Evolutionary conservation across 2,113 vertebrate genomes (phyloP).

Genomic region (Tichodroma muraria): DNA sequence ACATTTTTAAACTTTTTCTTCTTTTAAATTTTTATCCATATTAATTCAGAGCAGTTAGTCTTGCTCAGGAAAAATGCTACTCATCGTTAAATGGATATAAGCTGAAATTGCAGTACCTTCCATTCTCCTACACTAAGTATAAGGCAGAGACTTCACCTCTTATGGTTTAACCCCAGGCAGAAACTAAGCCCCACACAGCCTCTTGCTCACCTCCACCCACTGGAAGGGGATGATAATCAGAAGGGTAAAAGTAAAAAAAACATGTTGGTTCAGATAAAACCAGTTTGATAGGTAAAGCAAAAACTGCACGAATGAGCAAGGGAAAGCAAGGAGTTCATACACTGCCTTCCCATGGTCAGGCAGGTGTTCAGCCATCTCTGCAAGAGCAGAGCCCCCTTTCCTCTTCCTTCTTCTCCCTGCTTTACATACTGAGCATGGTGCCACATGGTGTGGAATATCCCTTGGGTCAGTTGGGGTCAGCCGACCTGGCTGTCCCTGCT

Average conservation of each 20-base stretch:
- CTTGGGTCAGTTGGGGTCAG: no score
- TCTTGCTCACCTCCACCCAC: not conserved
- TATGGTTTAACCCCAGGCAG: not conserved
- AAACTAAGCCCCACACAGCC: not conserved
- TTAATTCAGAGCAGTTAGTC: not conserved
- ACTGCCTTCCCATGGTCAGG: not conserved
- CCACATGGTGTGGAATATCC: not conserved
- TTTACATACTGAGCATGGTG: no score
- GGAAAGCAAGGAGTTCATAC: not conserved
- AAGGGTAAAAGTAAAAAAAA: not conserved
- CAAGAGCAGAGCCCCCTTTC: not conserved
- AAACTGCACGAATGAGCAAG: not conserved
- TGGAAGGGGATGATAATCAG: not conserved
- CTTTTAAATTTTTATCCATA: not conserved
- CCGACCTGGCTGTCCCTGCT: not conserved
- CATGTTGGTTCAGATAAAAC: not conserved
- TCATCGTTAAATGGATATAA: not conserved
- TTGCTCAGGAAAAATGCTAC: not conserved
- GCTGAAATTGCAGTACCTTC: not conserved
- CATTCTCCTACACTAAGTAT: not conserved
- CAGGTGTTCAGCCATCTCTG: no score
- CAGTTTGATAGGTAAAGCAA: not conserved
- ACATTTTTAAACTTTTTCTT: not conserved
- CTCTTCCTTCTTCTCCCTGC: not conserved
- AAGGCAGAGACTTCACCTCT: not conserved